Conservation (phyloP, 2,888 invertebrate species). For the Drosophila borealis region DNA sequence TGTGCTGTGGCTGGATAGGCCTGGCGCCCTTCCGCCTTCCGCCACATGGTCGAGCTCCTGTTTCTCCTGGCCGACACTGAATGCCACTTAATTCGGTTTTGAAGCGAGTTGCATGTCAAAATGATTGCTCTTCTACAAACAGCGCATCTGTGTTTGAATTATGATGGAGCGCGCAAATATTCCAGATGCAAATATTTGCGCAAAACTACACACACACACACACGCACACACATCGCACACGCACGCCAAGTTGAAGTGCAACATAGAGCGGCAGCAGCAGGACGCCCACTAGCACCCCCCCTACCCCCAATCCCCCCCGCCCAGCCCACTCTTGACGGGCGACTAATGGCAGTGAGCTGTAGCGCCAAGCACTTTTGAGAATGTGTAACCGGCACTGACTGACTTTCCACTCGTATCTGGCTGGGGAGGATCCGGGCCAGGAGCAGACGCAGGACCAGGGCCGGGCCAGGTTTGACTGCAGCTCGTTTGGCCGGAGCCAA, state of each 20-base stretch:
- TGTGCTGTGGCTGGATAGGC: constrained; percentile 3
- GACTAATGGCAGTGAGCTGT: constrained; percentile 71
- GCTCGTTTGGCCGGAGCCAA: constrained; percentile 72
- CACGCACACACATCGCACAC: constrained; percentile 19
- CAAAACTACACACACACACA: constrained; percentile 81
- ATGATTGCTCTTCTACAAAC: constrained; percentile 85
- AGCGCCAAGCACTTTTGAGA: constrained; percentile 76
- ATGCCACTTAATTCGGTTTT: constrained; percentile 83
- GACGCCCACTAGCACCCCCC: constrained; percentile 19
- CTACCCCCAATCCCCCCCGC: neutral
- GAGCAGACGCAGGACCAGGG: neutral
- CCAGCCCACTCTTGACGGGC: constrained; percentile 17
- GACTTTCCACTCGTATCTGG: constrained; percentile 68
- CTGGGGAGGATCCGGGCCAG: constrained; percentile 46
- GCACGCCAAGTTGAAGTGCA: constrained; percentile 73
- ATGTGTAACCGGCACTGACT: constrained; percentile 79
- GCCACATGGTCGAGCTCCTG: constrained; percentile 17
- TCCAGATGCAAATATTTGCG: constrained; percentile 84
- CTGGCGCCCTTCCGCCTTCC: neutral
- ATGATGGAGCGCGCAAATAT: constrained; percentile 85
- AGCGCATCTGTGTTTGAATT: constrained; percentile 84
- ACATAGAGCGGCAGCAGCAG: constrained; percentile 60
- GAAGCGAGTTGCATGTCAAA: constrained; percentile 83
- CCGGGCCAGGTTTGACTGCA: constrained; percentile 26
- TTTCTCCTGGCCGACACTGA: constrained; percentile 71